These are phyloP conservation scores for Ceryle rudis DNA, from an alignment of 2,797 vertebrate genomes.

Conservation along the genomic window DNA sequence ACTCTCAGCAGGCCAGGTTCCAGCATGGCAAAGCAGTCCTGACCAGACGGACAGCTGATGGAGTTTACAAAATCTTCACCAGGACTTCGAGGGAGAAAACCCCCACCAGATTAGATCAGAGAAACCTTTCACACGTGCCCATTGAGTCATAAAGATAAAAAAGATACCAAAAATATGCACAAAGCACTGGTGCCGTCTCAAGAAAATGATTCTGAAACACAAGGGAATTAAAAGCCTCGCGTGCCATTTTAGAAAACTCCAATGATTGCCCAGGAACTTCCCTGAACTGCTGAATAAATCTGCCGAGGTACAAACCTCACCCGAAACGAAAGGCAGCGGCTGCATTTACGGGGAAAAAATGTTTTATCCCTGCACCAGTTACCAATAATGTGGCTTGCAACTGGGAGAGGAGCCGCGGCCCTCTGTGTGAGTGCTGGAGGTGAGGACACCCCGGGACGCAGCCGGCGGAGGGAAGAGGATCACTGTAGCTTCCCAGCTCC, in stretches of 20 bases:
- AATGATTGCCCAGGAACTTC: not conserved
- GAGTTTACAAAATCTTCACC: not conserved
- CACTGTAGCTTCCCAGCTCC: not conserved
- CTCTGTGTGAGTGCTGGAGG: fast-evolving
- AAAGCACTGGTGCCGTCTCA: not conserved
- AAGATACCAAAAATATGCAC: not conserved
- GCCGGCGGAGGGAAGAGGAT: fast-evolving
- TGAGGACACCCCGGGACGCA: not conserved
- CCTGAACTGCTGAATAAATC: not conserved
- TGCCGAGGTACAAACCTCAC: not conserved
- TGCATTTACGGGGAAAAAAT: not conserved
- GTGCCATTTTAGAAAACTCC: not conserved
- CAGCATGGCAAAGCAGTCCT: not conserved
- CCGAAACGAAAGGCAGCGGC: not conserved
- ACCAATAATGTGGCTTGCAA: not conserved
- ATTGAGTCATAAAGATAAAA: not conserved
- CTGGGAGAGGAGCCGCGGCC: not conserved
- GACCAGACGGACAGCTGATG: fast-evolving
- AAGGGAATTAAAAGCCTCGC: not conserved
- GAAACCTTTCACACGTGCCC: not conserved
- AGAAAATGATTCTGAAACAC: not conserved
- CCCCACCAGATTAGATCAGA: not conserved
- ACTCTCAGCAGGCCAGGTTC: not conserved
- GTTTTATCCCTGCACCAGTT: not conserved
- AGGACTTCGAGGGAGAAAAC: not conserved